Conservation (phyloP, 2,113 vertebrate genomes). For the Myodes glareolus region DNA sequence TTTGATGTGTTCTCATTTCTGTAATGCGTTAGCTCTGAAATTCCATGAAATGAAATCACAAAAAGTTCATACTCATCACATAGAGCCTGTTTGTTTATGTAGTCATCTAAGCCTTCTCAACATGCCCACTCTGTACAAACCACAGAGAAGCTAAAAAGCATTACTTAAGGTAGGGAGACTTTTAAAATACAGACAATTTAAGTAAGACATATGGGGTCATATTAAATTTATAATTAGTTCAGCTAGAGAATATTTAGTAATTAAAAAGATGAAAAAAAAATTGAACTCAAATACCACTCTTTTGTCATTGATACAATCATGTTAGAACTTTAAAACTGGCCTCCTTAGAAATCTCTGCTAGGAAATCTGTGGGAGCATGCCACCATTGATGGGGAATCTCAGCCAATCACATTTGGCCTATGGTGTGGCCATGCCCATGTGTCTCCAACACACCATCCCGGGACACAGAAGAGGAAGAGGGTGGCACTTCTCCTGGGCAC, state of each 20-base stretch:
- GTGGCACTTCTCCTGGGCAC: background rate
- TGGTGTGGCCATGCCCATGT: no score
- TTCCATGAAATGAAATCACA: conserved; percentile 16
- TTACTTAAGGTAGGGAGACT: background rate
- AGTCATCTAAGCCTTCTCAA: background rate
- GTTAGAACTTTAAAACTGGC: conserved; percentile 31
- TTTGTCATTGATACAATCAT: conserved; percentile 12
- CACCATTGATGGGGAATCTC: no score
- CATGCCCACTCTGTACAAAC: background rate
- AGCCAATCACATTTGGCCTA: no score
- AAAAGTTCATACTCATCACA: background rate
- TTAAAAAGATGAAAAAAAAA: conserved; percentile 43
- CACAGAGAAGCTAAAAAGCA: background rate
- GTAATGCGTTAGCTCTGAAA: background rate
- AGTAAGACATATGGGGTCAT: background rate
- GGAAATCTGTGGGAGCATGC: background rate
- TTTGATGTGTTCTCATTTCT: background rate
- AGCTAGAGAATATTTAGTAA: conserved; percentile 11
- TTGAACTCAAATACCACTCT: conserved; percentile 18
- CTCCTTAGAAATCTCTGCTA: conserved; percentile 18
- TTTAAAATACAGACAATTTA: conserved; percentile 10
- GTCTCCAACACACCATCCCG: no score
- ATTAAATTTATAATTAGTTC: conserved; percentile 50
- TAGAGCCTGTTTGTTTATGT: background rate
- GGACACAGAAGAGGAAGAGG: background rate